Evolutionary conservation across 2,888 invertebrate species (phyloP).

Genomic region (Odiellus spinosus): DNA sequence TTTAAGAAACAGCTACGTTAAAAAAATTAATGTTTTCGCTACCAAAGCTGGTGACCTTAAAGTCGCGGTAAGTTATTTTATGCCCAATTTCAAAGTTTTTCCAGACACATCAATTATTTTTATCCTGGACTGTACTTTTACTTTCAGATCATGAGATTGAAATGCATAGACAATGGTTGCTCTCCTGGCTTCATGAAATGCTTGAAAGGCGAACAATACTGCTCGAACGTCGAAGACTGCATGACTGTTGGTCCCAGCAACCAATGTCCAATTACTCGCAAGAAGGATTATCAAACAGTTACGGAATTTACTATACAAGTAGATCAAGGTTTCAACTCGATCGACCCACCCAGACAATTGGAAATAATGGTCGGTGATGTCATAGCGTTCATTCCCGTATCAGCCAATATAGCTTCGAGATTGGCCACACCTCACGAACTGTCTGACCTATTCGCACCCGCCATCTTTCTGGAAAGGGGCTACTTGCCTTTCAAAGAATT

Average conservation of each 20-base stretch:
- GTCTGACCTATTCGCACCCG: background rate
- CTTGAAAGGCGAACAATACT: background rate
- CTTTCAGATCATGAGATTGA: background rate
- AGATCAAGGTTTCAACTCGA: slow-evolving; percentile 12
- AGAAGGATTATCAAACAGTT: too few species aligned
- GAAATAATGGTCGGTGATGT: slow-evolving; percentile 14
- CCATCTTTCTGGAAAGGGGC: too few species aligned
- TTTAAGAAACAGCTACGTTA: too few species aligned
- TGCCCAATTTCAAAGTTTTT: too few species aligned
- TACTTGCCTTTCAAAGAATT: too few species aligned
- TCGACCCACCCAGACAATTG: slow-evolving; percentile 8
- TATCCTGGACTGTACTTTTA: background rate
- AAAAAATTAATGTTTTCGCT: too few species aligned
- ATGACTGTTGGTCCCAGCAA: too few species aligned
- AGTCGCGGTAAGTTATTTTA: too few species aligned
- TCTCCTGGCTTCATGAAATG: background rate
- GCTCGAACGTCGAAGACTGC: background rate
- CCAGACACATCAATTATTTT: too few species aligned
- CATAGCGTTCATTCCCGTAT: slow-evolving; percentile 11
- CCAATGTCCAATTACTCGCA: too few species aligned
- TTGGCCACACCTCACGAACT: background rate
- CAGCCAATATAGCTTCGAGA: slow-evolving; percentile 13
- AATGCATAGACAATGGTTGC: background rate
- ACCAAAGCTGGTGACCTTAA: too few species aligned
- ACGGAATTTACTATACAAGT: background rate